A percentile compares a stretch with the other conserved stretches of the same genome.
Conservation (phyloP, 2,113 vertebrate species). For the Alligator sinensis region DNA sequence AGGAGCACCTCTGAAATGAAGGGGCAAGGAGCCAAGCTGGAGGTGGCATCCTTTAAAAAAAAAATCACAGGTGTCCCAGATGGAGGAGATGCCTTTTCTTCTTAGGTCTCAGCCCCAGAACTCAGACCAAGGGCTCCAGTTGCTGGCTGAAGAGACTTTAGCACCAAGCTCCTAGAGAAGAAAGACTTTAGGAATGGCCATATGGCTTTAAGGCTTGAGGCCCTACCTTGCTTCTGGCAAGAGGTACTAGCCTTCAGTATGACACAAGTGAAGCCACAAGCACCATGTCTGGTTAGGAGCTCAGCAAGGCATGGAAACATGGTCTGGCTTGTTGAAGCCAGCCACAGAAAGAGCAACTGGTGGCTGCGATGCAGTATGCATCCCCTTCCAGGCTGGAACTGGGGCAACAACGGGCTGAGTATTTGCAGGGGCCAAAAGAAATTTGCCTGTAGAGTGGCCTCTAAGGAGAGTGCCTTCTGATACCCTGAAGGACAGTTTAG, state of each 20-base stretch:
- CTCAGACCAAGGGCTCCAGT: not conserved
- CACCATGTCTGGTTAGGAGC: not conserved
- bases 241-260: not conserved
- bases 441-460: constrained; percentile 33
- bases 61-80: not conserved
- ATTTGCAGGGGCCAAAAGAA: constrained; percentile 26
- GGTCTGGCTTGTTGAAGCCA: not conserved
- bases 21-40: constrained; percentile 39
- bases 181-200: not conserved
- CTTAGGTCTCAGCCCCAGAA: not conserved
- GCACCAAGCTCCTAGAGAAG: constrained; percentile 71
- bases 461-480: constrained; percentile 56
- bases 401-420: not conserved
- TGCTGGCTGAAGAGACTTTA: constrained; percentile 50
- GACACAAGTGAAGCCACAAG: constrained; percentile 1
- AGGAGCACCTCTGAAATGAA: not conserved
- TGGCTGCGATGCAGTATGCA: not conserved
- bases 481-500: constrained; percentile 25
- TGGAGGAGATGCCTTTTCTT: not conserved
- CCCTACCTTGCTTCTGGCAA: not conserved
- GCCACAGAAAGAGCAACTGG: too few species aligned
- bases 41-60: not conserved
- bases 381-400: not conserved
- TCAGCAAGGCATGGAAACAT: not conserved
- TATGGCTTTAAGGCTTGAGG: constrained; percentile 65